phyloP scores from a whole-genome alignment of 1,140 invertebrate species.

The Monochamus saltuarius region DNA sequence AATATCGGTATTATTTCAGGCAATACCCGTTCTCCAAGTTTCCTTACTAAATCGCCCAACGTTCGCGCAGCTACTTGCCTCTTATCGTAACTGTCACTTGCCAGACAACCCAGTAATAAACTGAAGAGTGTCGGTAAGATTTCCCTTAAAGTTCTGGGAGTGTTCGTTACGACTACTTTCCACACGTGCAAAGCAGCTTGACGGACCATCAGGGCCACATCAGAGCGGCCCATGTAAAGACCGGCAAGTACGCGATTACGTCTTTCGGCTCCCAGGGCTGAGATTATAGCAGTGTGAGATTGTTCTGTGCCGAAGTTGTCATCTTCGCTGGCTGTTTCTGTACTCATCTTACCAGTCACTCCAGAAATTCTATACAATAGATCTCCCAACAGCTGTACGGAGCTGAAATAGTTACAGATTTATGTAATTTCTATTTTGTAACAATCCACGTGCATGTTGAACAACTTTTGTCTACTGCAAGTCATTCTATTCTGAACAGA shows the following conservation, averaged over 20 bases:
- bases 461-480: too few relatives aligned
- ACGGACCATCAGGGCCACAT: conserved; percentile 94
- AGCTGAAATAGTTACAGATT: conserved; percentile 58
- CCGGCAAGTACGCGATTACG: conserved; percentile 93
- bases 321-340: conserved; percentile 96
- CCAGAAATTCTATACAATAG: conserved; percentile 95
- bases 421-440: too few relatives aligned
- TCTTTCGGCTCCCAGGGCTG: conserved; percentile 81
- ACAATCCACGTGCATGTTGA: too few relatives aligned
- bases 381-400: conserved; percentile 95
- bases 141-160: conserved; percentile 93
- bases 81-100: conserved; percentile 94
- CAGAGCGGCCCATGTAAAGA: conserved; percentile 96
- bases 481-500: too few relatives aligned
- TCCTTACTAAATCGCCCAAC: conserved; percentile 94
- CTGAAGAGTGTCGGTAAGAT: conserved; percentile 94
- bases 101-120: conserved; percentile 87
- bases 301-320: conserved; percentile 99
- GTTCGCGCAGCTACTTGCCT: conserved; percentile 93
- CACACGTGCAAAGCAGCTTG: conserved; percentile 97
- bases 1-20: conserved; percentile 98
- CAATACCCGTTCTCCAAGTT: conserved; percentile 95
- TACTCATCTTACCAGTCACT: conserved; percentile 98
- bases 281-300: conserved; percentile 89
- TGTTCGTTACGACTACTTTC: conserved; percentile 97